phyloP scores from a whole-genome alignment of 2,888 invertebrate species.

The Parochlus steinenii region DNA sequence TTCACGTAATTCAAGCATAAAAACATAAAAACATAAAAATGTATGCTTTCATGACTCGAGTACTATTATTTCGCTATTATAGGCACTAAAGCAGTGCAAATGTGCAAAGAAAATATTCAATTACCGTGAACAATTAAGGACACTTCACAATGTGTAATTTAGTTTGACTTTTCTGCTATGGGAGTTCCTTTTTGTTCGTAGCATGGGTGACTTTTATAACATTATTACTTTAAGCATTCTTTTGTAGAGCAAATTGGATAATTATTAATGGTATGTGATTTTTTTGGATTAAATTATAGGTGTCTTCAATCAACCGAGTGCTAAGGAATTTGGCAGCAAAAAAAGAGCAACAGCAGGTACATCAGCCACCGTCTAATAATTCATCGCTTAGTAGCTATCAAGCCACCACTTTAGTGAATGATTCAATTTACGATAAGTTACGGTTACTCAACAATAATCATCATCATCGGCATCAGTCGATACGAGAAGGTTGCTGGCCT shows the following conservation, averaged over 20 bases:
- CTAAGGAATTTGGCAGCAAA: conserved; percentile 89
- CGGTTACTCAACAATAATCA: conserved; percentile 12
- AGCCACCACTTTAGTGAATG: conserved; percentile 10
- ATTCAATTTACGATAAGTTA: conserved; percentile 13
- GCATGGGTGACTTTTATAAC: conserved; percentile 1
- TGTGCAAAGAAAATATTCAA: conserved; percentile 8
- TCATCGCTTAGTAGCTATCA: conserved; percentile 10
- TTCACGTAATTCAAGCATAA: conserved; percentile 9
- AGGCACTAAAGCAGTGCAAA: neutral
- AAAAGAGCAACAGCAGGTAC: conserved; percentile 68
- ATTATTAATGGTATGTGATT: no score
- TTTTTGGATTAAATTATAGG: conserved; percentile 51
- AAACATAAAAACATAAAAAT: conserved; percentile 9
- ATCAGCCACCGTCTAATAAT: conserved; percentile 14
- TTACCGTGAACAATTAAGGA: conserved; percentile 12
- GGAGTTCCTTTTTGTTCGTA: neutral
- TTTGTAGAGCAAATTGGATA: no score
- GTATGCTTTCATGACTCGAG: conserved; percentile 3
- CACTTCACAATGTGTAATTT: conserved; percentile 8
- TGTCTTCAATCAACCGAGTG: conserved; percentile 95
- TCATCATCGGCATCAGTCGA: conserved; percentile 12
- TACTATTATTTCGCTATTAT: conserved; percentile 1
- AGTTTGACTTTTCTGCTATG: neutral
- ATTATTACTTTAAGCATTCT: no score
- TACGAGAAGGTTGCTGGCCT: conserved; percentile 11